These are phyloP conservation scores for Lathronympha strigana DNA, from an alignment of 2,888 invertebrate species.

Conservation along the genomic window DNA sequence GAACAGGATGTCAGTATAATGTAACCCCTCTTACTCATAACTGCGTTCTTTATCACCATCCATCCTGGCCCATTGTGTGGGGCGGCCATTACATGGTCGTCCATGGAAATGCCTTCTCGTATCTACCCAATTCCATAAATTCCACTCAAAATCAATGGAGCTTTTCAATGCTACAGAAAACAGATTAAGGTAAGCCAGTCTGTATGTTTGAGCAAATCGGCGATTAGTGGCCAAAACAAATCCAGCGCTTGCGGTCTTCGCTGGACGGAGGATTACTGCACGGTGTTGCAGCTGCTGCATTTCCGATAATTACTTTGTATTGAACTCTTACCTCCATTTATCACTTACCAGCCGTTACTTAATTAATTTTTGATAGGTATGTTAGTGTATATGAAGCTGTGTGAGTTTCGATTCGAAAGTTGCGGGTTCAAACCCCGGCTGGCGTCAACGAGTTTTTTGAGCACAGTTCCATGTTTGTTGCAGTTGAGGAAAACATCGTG, in stretches of 20 bases:
- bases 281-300: not conserved
- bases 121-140: not conserved
- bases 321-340: not conserved
- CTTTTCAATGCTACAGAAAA: slow-evolving; percentile 8
- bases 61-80: too few relatives aligned
- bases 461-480: too few relatives aligned
- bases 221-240: slow-evolving; percentile 25
- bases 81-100: not conserved
- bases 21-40: too few relatives aligned
- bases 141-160: not conserved
- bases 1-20: too few relatives aligned
- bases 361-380: too few relatives aligned
- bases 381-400: too few relatives aligned
- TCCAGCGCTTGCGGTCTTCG: slow-evolving; percentile 3
- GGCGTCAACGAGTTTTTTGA: too few relatives aligned
- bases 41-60: too few relatives aligned
- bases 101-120: not conserved
- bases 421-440: too few relatives aligned
- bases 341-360: too few relatives aligned
- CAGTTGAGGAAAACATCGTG: too few relatives aligned
- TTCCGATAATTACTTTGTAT: not conserved
- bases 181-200: slow-evolving; percentile 2
- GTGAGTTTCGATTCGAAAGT: too few relatives aligned
- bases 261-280: slow-evolving; percentile 10
- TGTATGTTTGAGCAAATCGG: slow-evolving; percentile 5